Evolutionary conservation across 2,888 invertebrate species (phyloP).

Genomic region (Tenthredo livida): DNA sequence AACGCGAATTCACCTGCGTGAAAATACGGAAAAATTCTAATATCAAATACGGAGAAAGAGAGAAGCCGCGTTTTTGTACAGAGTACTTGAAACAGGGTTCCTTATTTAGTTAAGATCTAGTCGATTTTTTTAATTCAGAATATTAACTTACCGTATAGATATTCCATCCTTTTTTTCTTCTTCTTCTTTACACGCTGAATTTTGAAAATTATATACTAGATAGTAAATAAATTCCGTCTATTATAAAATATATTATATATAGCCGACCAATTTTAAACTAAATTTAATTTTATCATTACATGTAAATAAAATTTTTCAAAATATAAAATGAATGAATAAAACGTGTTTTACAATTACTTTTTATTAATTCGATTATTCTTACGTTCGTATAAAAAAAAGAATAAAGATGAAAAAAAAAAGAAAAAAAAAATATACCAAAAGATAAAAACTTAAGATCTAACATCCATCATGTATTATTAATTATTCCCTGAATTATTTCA

Average conservation of each 20-base stretch:
- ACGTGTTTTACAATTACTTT: neutral
- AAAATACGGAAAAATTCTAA: neutral
- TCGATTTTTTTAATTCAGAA: neutral
- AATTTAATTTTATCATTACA: constrained; percentile 6
- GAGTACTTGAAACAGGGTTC: constrained; percentile 31
- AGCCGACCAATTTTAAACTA: constrained; percentile 30
- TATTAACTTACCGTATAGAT: neutral
- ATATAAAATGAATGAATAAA: constrained; percentile 6
- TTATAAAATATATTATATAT: constrained; percentile 20
- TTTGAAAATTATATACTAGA: neutral
- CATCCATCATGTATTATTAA: neutral
- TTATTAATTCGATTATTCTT: neutral
- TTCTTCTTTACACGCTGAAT: neutral
- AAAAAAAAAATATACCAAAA: neutral
- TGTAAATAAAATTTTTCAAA: constrained; percentile 31
- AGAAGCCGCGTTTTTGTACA: constrained; percentile 25
- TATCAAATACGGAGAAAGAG: neutral
- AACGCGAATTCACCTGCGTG: constrained; percentile 56
- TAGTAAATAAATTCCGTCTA: constrained; percentile 36
- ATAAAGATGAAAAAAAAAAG: neutral
- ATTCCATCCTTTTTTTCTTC: neutral
- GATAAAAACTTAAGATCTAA: neutral
- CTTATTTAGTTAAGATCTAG: constrained; percentile 20
- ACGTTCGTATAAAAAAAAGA: neutral
- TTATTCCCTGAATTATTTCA: neutral